Evolutionary conservation across 2,888 invertebrate species (phyloP).

Genomic region (Agrotis segetum): DNA sequence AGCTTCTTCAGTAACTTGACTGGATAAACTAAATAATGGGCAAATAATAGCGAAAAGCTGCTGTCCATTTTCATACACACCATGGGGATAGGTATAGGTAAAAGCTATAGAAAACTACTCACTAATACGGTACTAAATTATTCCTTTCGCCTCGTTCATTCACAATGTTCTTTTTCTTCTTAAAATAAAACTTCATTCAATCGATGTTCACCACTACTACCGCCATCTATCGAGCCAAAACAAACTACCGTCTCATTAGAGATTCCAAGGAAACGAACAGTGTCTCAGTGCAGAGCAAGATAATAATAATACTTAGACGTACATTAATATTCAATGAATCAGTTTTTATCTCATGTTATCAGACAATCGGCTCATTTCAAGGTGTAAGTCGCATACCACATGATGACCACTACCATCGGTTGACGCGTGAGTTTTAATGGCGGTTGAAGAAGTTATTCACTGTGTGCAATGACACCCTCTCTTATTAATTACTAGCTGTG

Average conservation of each 20-base stretch:
- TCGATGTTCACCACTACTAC: not conserved
- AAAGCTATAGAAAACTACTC: too few relatives aligned
- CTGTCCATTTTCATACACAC: not conserved
- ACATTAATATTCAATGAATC: slow-evolving; percentile 68
- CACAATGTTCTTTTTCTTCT: too few relatives aligned
- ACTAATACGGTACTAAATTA: too few relatives aligned
- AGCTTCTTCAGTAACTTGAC: not conserved
- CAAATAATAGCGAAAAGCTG: not conserved
- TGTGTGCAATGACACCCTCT: too few relatives aligned
- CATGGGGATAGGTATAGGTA: too few relatives aligned
- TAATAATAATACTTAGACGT: slow-evolving; percentile 54
- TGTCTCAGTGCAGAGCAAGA: slow-evolving; percentile 30
- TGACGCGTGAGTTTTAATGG: not conserved
- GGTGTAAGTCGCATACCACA: slow-evolving; percentile 70
- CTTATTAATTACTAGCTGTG: too few relatives aligned
- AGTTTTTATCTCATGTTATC: slow-evolving; percentile 66
- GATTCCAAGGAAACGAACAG: slow-evolving; percentile 33
- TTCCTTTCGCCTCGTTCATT: too few relatives aligned
- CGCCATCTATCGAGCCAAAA: slow-evolving; percentile 53
- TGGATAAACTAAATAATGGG: not conserved
- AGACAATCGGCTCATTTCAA: slow-evolving; percentile 70
- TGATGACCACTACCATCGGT: slow-evolving; percentile 54
- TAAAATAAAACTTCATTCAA: too few relatives aligned
- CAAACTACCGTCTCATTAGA: slow-evolving; percentile 19
- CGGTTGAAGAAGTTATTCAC: not conserved